A percentile compares a stretch with the other conserved stretches of the same genome.
These are phyloP conservation scores for Ormyrus pomaceus DNA, from an alignment of 2,888 invertebrate genomes.

Conservation along the genomic window DNA sequence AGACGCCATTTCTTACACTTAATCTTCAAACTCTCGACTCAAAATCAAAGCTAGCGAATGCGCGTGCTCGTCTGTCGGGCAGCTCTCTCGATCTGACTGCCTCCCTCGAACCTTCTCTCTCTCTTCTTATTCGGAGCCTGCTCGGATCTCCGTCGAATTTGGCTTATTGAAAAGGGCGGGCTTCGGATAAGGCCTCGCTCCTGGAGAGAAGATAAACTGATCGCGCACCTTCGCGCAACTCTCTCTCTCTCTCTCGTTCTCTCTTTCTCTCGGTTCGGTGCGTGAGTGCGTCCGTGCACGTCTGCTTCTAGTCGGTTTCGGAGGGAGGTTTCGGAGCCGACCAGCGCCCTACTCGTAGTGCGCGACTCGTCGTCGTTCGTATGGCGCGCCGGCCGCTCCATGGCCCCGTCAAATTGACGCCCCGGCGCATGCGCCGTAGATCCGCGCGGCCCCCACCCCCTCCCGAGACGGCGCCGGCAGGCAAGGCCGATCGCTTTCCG, in stretches of 20 bases:
- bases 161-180: not conserved
- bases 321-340: constrained; percentile 72
- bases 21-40: too few relatives aligned
- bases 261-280: constrained; percentile 58
- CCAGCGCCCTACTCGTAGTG: constrained; percentile 80
- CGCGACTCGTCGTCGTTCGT: constrained; percentile 80
- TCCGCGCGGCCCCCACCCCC: constrained; percentile 53
- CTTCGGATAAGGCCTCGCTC: constrained; percentile 39
- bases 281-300: constrained; percentile 46
- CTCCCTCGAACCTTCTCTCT: not conserved
- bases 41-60: too few relatives aligned
- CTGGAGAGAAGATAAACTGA: constrained; percentile 29
- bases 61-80: too few relatives aligned
- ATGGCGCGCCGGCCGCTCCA: constrained; percentile 77
- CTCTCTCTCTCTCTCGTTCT: constrained; percentile 53
- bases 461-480: not conserved
- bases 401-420: constrained; percentile 70
- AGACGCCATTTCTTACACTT: constrained; percentile 35
- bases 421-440: constrained; percentile 71
- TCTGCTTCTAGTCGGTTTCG: constrained; percentile 52
- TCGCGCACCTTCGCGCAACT: constrained; percentile 10
- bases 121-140: not conserved
- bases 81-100: not conserved
- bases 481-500: constrained; percentile 1
- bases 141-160: constrained; percentile 33